phyloP scores from a whole-genome alignment of 2,888 invertebrate genomes.

The Tigriopus californicus region DNA sequence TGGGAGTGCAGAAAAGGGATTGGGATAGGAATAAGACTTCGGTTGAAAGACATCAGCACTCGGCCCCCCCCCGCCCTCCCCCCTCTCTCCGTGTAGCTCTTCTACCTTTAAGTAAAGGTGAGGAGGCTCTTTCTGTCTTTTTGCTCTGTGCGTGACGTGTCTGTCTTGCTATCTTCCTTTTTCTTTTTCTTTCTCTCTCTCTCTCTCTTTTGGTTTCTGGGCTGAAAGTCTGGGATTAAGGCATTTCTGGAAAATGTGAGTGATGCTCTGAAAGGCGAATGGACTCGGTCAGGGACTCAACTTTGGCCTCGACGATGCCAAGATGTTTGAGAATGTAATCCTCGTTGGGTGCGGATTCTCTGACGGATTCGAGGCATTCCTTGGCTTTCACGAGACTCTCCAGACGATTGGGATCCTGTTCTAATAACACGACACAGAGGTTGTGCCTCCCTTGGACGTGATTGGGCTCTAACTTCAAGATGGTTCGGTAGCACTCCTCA shows the following conservation, averaged over 20 bases:
- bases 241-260: not conserved
- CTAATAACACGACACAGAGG: slow-evolving; percentile 85
- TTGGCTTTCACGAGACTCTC: slow-evolving; percentile 48
- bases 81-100: too few relatives aligned
- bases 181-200: not conserved
- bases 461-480: slow-evolving; percentile 64
- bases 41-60: too few relatives aligned
- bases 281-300: not conserved
- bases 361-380: slow-evolving; percentile 59
- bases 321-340: slow-evolving; percentile 78
- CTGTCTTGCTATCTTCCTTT: not conserved
- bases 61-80: too few relatives aligned
- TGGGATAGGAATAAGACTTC: not conserved
- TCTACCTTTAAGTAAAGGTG: too few relatives aligned
- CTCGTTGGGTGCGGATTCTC: slow-evolving; percentile 63
- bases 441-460: slow-evolving; percentile 90
- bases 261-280: not conserved
- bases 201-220: not conserved
- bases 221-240: not conserved
- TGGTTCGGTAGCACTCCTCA: slow-evolving; percentile 76
- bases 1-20: not conserved
- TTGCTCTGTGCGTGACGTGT: too few relatives aligned
- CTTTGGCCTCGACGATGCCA: slow-evolving; percentile 45
- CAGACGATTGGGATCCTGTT: slow-evolving; percentile 44
- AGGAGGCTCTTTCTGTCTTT: too few relatives aligned